These are phyloP conservation scores for Drosophila leonis DNA, from an alignment of 2,888 invertebrate genomes.

Conservation along the genomic window DNA sequence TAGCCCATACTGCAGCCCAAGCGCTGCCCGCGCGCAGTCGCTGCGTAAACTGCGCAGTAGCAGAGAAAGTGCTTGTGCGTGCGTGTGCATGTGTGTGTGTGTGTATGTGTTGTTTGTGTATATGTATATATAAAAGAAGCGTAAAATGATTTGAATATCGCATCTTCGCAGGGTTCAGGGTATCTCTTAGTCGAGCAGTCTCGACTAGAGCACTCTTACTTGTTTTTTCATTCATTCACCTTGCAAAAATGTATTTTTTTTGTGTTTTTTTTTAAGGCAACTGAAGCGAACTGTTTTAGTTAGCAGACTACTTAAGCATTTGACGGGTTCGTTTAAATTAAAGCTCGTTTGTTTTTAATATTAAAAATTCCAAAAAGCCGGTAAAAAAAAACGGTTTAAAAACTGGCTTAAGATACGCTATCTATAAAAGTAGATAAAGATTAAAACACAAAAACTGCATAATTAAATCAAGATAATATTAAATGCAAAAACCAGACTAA, in stretches of 20 bases:
- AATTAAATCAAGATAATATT: constrained; percentile 24
- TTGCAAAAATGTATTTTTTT: constrained; percentile 22
- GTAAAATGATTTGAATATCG: no score
- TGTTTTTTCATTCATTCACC: constrained; percentile 11
- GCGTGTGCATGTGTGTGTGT: no score
- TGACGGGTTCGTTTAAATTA: constrained; percentile 45
- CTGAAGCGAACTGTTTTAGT: constrained; percentile 13
- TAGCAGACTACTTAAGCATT: constrained; percentile 31
- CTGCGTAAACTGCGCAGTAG: no score
- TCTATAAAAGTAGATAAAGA: constrained; percentile 21
- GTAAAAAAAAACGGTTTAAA: constrained; percentile 8
- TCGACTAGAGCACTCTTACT: no score
- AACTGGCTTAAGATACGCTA: constrained; percentile 20
- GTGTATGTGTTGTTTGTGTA: no score
- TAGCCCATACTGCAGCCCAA: no score
- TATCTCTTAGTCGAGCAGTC: no score
- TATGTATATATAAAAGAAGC: no score
- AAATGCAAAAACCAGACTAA: constrained; percentile 18
- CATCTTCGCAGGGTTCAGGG: no score
- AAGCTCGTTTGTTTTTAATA: constrained; percentile 47
- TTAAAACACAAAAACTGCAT: constrained; percentile 22
- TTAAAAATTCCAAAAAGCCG: constrained; percentile 20
- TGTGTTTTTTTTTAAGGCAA: not conserved
- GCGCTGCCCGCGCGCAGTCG: no score
- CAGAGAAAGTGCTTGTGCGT: no score